Conservation (phyloP, 2,888 invertebrate species). For the Andricus curvator region DNA sequence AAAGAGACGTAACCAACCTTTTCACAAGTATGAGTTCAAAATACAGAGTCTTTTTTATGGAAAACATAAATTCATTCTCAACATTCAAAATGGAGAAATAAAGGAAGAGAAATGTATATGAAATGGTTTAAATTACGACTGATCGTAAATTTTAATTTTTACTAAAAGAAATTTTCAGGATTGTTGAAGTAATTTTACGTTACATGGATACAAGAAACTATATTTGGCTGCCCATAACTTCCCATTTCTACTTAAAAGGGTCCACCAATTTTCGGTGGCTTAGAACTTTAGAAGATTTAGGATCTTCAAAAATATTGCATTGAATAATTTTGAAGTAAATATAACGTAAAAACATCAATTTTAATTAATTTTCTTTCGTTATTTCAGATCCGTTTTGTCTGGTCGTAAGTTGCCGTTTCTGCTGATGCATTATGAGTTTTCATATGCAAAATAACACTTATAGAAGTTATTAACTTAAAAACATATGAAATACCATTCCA, state of each 20-base stretch:
- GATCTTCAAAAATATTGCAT: too few species aligned
- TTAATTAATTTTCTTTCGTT: too few species aligned
- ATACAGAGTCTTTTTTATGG: neutral
- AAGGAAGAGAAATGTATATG: neutral
- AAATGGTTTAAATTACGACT: neutral
- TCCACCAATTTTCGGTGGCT: too few species aligned
- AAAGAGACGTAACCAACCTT: neutral
- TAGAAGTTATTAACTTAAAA: too few species aligned
- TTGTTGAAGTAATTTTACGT: neutral
- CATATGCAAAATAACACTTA: too few species aligned
- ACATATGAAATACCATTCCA: too few species aligned
- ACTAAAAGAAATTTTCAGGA: neutral
- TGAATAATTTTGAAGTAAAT: too few species aligned
- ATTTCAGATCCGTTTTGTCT: too few species aligned
- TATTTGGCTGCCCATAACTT: neutral
- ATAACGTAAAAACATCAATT: too few species aligned
- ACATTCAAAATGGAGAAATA: neutral
- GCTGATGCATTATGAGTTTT: too few species aligned
- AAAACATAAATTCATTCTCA: neutral
- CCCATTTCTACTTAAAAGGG: neutral
- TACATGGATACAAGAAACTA: neutral
- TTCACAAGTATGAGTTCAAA: neutral
- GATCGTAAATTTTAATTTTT: neutral
- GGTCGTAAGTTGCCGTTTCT: too few species aligned
- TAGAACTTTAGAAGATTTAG: too few species aligned